phyloP scores from a whole-genome alignment of 30 jellyfish, hydroid and myxozoan genomes.

The Catostylus mosaicus region DNA sequence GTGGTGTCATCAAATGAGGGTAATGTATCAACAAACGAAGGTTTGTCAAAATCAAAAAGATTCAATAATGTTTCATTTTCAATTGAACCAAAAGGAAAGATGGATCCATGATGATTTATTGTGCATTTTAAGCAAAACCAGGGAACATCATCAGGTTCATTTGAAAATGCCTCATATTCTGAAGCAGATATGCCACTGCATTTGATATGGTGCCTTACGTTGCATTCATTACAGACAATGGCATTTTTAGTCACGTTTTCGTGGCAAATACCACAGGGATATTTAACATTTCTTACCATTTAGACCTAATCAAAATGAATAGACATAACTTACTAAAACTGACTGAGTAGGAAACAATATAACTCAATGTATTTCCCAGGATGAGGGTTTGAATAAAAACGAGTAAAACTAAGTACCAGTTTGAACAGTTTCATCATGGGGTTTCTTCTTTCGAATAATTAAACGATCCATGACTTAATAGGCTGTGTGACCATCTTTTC shows the following conservation, averaged over 20 bases:
- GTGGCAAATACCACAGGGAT: conserved; percentile 42
- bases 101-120: conserved; percentile 28
- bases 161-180: conserved; percentile 37
- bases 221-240: conserved; percentile 41
- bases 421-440: neutral
- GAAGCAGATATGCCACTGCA: conserved; percentile 24
- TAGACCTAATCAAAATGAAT: no score
- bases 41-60: conserved; percentile 37
- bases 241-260: conserved; percentile 21
- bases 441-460: neutral
- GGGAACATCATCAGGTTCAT: conserved; percentile 57
- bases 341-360: no score
- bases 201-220: conserved; percentile 24
- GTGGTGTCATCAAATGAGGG: conserved; percentile 60
- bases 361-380: no score
- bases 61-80: conserved; percentile 38
- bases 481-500: neutral
- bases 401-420: no score
- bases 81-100: conserved; percentile 51
- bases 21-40: conserved; percentile 39
- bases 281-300: conserved; percentile 18
- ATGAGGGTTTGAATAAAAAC: no score
- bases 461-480: neutral
- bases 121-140: conserved; percentile 57
- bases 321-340: no score